phyloP scores from a whole-genome alignment of 2,888 invertebrate genomes.

The Euclidia mi region DNA sequence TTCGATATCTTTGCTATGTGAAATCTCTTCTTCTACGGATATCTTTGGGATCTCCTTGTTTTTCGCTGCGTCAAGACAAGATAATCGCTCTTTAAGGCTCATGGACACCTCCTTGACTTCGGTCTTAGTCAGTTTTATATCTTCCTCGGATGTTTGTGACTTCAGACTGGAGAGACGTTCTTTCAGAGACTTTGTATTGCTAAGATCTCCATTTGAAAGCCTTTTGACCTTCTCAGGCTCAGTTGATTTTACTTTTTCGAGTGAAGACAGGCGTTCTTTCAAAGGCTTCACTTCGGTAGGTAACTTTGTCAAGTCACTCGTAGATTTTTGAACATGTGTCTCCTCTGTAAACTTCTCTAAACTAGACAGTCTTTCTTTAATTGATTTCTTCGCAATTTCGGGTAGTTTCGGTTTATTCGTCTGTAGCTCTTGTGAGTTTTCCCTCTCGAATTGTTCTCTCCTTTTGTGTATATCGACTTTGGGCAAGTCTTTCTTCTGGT shows the following conservation, averaged over 20 bases:
- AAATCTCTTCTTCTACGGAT: constrained; percentile 77
- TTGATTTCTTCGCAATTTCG: constrained; percentile 92
- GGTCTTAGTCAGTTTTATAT: constrained; percentile 74
- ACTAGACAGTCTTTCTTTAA: constrained; percentile 93
- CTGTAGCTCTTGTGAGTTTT: constrained; percentile 88
- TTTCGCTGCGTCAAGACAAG: constrained; percentile 86
- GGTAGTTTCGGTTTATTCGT: constrained; percentile 88
- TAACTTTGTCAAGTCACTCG: constrained; percentile 84
- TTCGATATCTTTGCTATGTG: constrained; percentile 69
- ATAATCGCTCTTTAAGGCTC: constrained; percentile 88
- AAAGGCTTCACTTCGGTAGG: constrained; percentile 91
- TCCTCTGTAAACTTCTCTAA: constrained; percentile 92
- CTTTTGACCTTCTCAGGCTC: constrained; percentile 86
- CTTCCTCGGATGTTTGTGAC: constrained; percentile 84
- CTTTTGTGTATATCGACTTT: constrained; percentile 95
- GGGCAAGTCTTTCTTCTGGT: constrained; percentile 91
- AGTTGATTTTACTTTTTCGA: constrained; percentile 89
- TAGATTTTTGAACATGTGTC: constrained; percentile 79
- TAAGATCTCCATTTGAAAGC: constrained; percentile 83
- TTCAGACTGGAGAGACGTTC: constrained; percentile 85
- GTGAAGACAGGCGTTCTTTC: constrained; percentile 91
- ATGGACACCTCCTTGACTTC: constrained; percentile 87
- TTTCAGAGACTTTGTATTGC: constrained; percentile 81
- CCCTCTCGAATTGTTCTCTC: constrained; percentile 95
- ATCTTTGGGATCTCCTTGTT: constrained; percentile 86